Evolutionary conservation across 2,888 invertebrate genomes (phyloP).

Genomic region (Pheosia gnoma): DNA sequence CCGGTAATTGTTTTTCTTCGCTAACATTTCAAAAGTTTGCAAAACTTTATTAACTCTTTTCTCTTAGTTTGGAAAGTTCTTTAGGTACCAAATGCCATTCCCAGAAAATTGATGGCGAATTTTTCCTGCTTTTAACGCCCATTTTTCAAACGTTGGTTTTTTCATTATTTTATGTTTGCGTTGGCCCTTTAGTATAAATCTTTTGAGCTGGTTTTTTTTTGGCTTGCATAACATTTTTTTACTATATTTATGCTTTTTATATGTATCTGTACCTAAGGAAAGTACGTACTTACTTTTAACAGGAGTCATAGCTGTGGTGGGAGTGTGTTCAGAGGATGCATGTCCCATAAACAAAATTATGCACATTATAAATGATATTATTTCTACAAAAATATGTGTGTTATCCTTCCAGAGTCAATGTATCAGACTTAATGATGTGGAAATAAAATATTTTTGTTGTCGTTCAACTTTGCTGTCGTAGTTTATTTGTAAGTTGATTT

Average conservation of each 20-base stretch:
- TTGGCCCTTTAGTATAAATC: conserved; percentile 26
- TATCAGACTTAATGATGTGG: conserved; percentile 73
- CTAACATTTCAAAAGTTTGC: conserved; percentile 51
- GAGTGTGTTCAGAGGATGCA: neutral
- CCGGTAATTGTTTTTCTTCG: conserved; percentile 67
- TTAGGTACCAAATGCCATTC: conserved; percentile 61
- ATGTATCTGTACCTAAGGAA: neutral
- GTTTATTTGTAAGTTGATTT: conserved; percentile 64
- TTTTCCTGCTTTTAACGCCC: conserved; percentile 45
- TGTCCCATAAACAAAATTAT: neutral
- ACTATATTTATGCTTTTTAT: neutral
- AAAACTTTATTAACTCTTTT: conserved; percentile 64
- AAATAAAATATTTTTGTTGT: conserved; percentile 72
- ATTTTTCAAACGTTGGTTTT: conserved; percentile 55
- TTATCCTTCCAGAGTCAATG: conserved; percentile 44
- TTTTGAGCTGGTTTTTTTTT: conserved; percentile 11
- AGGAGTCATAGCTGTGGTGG: too few relatives aligned
- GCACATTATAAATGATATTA: conserved; percentile 1
- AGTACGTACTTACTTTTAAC: too few relatives aligned
- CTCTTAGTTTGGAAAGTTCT: conserved; percentile 54
- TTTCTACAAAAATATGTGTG: neutral
- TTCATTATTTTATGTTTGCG: conserved; percentile 34
- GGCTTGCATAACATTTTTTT: neutral
- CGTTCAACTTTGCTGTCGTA: conserved; percentile 57
- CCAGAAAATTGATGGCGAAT: conserved; percentile 71